Evolutionary conservation across 1,140 invertebrate genomes (phyloP).

Genomic region (Zaprionus nigranus): DNA sequence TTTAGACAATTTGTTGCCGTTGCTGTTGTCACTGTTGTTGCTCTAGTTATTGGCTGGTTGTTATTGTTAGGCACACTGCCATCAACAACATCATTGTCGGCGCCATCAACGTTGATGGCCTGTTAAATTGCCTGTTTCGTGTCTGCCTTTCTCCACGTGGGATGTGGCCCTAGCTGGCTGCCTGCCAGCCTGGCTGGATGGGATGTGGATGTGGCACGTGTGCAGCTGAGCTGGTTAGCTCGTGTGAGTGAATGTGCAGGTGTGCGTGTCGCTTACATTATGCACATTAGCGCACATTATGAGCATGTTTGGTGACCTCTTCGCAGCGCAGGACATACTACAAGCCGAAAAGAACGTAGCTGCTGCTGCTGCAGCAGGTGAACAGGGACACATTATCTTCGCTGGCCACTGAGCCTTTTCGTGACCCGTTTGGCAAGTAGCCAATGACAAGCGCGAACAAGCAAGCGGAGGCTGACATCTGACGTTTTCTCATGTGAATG

Average conservation of each 20-base stretch:
- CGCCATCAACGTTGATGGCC: conserved; percentile 79
- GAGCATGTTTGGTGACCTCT: conserved; percentile 69
- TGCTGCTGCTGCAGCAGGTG: neutral
- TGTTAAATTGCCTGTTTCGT: conserved; percentile 81
- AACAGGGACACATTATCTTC: conserved; percentile 1
- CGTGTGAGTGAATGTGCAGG: conserved; percentile 44
- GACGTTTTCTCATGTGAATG: conserved; percentile 13
- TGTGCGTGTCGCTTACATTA: conserved; percentile 76
- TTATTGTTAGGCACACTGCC: conserved; percentile 67
- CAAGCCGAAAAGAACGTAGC: conserved; percentile 38
- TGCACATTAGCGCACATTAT: conserved; percentile 82
- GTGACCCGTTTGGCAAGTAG: conserved; percentile 72
- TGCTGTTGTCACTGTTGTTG: conserved; percentile 48
- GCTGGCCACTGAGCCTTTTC: conserved; percentile 54
- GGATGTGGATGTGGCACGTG: conserved; percentile 31
- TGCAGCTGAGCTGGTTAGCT: conserved; percentile 5
- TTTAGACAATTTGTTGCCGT: conserved; percentile 12
- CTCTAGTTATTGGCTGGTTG: conserved; percentile 45
- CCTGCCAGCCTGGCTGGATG: neutral
- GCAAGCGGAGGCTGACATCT: conserved; percentile 19
- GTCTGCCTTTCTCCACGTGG: conserved; percentile 60
- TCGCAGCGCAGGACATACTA: conserved; percentile 22
- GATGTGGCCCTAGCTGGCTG: conserved; percentile 9
- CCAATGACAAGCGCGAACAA: conserved; percentile 33
- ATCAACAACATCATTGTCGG: conserved; percentile 80